Conservation (phyloP, 2,113 vertebrate genomes). For the Varanus salvator region DNA sequence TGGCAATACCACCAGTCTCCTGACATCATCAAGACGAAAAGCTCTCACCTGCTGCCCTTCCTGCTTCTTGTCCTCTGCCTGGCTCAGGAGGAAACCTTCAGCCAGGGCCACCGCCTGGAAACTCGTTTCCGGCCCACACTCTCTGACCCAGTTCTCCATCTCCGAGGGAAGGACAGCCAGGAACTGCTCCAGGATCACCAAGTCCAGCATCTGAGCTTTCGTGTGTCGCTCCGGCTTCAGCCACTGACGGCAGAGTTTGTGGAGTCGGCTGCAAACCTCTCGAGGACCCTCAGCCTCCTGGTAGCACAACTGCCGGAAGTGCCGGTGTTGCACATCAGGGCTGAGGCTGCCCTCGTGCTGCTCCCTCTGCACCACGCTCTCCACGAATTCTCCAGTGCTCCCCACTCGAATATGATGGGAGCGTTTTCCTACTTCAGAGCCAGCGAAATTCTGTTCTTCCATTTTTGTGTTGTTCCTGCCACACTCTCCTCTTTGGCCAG, state of each 20-base stretch:
- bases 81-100: not conserved
- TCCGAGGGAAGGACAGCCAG: not conserved
- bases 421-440: no score
- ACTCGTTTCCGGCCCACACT: not conserved
- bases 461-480: not conserved
- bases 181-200: slow-evolving; percentile 13
- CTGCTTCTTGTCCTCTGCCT: not conserved
- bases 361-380: not conserved
- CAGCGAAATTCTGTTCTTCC: not conserved
- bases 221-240: slow-evolving; percentile 64
- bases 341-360: not conserved
- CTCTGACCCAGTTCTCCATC: not conserved
- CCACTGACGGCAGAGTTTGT: slow-evolving; percentile 68
- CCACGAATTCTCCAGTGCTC: not conserved
- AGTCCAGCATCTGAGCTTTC: slow-evolving; percentile 68
- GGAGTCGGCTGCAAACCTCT: slow-evolving; percentile 64
- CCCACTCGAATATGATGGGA: no score
- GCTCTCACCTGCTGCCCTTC: not conserved
- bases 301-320: slow-evolving; percentile 51
- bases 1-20: not conserved
- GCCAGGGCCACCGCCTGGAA: not conserved
- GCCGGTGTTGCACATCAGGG: slow-evolving; percentile 58
- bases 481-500: no score
- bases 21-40: no score
- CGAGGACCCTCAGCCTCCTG: not conserved